These are phyloP conservation scores for Alcedo quadribrachys DNA, from an alignment of 2,797 vertebrate genomes.

Conservation along the genomic window DNA sequence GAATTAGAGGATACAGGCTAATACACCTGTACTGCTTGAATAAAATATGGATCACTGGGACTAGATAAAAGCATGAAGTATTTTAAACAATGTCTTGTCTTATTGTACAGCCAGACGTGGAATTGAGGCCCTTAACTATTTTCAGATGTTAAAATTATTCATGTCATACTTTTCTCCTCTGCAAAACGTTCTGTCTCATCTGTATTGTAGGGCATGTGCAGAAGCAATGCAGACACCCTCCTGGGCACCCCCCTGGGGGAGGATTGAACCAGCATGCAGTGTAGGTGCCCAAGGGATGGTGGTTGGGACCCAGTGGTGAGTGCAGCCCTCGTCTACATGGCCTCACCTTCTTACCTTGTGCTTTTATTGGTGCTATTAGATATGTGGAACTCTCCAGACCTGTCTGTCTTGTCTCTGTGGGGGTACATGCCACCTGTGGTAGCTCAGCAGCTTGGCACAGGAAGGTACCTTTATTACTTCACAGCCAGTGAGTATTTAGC, in stretches of 20 bases:
- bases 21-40: background rate
- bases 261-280: accelerated
- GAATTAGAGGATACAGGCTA: background rate
- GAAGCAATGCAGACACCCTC: background rate
- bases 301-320: background rate
- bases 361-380: background rate
- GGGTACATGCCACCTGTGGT: no score
- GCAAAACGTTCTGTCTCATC: background rate
- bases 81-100: background rate
- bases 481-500: background rate
- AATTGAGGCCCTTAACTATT: background rate
- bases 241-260: background rate
- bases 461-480: background rate
- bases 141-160: background rate
- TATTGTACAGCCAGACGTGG: background rate
- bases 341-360: background rate
- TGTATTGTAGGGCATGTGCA: accelerated
- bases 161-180: background rate
- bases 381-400: background rate
- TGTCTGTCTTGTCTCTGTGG: no score
- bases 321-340: accelerated
- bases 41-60: background rate
- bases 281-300: no score
- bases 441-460: background rate
- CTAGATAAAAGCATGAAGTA: background rate